Conservation (phyloP, 2,113 vertebrate species). For the Verasper variegatus region DNA sequence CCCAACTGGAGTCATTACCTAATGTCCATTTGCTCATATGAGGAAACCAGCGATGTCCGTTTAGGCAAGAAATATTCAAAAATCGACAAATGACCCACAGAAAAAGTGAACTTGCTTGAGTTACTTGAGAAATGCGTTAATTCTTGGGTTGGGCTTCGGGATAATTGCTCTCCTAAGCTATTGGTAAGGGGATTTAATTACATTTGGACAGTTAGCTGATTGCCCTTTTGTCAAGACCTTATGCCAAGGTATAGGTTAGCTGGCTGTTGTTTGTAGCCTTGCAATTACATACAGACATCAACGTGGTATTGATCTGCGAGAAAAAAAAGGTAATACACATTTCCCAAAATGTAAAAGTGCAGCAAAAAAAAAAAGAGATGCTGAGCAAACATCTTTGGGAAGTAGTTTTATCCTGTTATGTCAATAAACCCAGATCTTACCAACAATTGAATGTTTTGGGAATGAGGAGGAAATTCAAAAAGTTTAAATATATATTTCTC, state of each 20-base stretch:
- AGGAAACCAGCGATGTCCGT: no score
- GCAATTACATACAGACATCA: background rate
- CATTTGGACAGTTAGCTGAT: background rate
- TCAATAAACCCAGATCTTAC: background rate
- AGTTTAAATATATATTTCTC: background rate
- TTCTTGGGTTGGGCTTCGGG: background rate
- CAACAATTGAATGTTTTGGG: background rate
- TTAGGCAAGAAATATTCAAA: no score
- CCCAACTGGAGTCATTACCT: no score
- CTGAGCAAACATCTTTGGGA: background rate
- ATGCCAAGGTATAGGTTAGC: background rate
- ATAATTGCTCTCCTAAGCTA: no score
- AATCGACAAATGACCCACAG: no score
- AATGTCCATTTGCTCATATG: no score
- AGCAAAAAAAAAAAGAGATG: background rate
- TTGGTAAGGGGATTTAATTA: no score
- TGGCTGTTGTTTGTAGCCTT: no score
- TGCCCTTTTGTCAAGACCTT: background rate
- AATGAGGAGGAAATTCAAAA: background rate
- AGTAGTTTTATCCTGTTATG: no score
- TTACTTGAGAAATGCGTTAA: background rate
- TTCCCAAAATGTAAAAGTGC: background rate
- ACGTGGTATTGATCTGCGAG: background rate
- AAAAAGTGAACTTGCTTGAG: no score
- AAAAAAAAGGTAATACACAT: background rate